phyloP scores from a whole-genome alignment of 2,888 invertebrate species.

The Patella ulyssiponensis region DNA sequence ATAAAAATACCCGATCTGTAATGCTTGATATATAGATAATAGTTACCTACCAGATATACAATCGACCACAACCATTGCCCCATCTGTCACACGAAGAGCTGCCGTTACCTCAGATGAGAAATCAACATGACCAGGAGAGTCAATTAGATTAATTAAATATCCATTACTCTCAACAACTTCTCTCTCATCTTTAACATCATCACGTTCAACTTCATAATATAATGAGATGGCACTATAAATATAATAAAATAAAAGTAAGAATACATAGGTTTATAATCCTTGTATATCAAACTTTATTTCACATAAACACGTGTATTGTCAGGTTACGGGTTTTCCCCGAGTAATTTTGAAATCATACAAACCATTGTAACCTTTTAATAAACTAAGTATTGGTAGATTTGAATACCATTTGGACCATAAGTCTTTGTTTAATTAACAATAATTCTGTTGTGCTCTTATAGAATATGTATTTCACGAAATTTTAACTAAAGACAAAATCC shows the following conservation, averaged over 20 bases:
- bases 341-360: too few species aligned
- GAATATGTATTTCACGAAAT: too few species aligned
- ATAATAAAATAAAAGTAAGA: constrained; percentile 1
- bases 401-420: too few species aligned
- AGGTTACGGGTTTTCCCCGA: too few species aligned
- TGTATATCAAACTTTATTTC: background rate
- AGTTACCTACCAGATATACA: constrained; percentile 91
- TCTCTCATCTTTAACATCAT: constrained; percentile 85
- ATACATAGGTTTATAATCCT: background rate
- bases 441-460: too few species aligned
- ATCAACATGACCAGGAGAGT: constrained; percentile 99
- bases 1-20: background rate
- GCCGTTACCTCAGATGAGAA: constrained; percentile 99
- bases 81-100: constrained; percentile 99
- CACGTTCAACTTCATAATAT: constrained; percentile 92
- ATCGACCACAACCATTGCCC: constrained; percentile 99
- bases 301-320: too few species aligned
- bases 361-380: too few species aligned
- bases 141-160: constrained; percentile 99
- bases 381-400: too few species aligned
- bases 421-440: too few species aligned
- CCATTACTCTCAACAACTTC: constrained; percentile 81
- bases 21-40: background rate
- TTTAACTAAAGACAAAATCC: too few species aligned
- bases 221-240: constrained; percentile 93